Evolutionary conservation across 1,140 invertebrate genomes (phyloP), one percentile per base, ranked within the genome.

Genomic region (Drosophila eugracilis): DNA sequence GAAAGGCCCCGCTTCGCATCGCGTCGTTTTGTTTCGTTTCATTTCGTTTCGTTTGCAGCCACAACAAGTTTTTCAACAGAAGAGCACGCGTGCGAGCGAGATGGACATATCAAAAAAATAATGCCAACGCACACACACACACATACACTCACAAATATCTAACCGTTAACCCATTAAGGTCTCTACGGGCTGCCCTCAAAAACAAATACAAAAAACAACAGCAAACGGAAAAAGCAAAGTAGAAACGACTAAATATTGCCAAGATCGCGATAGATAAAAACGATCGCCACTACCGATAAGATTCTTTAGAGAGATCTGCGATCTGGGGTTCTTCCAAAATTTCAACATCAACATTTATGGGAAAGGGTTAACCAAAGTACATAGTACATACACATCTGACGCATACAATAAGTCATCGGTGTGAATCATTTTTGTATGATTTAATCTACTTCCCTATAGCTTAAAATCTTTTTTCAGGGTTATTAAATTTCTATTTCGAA

Each of bases 31-130:
- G 59, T 62, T 63, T 65, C 57, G 59, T 62, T 62, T 62, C 54
- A 63, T 66, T 66, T 66, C 62, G 57, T 60, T 60, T 60, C 36
- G 63, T 67, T 67, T 65, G 63, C 78, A 78, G 76, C 81, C 17
- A 84, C 80, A 84, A 85, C 80, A 85, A 85, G 81, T 86, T 86
- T 83, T 76, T 79, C 34, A 76, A 73, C 75, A 54, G 79, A 53
- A 60, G 65, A 50, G 57, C 32, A 45, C 63, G 69, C 32, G 57
- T 9, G 52, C 10, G 32, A 47, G 57, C 22, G 62, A 21, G 30
- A 48, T 28, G 28, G 63, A 39, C 17, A 55, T 32, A 69, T 44
- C 44, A 32, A 67, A 67, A 67, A 55, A 67, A 66, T 66, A 42
- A 45, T 45, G 55, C 41, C 55, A 53, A 55, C 22, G 67, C 24